These are phyloP conservation scores for Drosophila pseudotalamancana DNA, from an alignment of 2,888 invertebrate genomes.

Conservation along the genomic window DNA sequence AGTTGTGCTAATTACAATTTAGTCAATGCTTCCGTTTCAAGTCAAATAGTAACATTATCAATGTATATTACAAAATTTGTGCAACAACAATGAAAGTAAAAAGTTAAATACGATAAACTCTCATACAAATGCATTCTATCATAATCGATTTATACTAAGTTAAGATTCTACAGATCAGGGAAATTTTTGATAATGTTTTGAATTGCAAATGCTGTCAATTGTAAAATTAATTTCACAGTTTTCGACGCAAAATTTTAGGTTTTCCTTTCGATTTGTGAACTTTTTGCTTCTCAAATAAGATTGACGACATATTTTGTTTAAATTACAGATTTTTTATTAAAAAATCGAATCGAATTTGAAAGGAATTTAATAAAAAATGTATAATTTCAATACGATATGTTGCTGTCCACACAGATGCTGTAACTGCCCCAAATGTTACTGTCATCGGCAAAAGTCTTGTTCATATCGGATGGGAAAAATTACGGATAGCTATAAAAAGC, in stretches of 20 bases:
- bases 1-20: neutral
- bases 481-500: neutral
- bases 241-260: constrained; percentile 30
- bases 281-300: constrained; percentile 7
- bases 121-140: neutral
- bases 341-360: constrained; percentile 10
- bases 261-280: constrained; percentile 16
- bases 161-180: neutral
- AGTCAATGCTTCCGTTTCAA: constrained; percentile 51
- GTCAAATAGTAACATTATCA: constrained; percentile 15
- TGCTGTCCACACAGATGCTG: neutral
- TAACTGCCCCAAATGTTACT: neutral
- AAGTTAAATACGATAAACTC: neutral
- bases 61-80: neutral
- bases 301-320: constrained; percentile 44
- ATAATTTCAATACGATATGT: constrained; percentile 61
- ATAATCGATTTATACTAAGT: no score
- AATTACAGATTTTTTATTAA: constrained; percentile 66
- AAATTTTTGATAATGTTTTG: neutral
- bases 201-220: constrained; percentile 34
- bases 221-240: constrained; percentile 1
- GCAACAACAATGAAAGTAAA: neutral
- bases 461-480: neutral
- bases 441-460: neutral
- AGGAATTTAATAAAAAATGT: constrained; percentile 56